Evolutionary conservation across 2,797 vertebrate species (phyloP).

Genomic region (Sebastes umbrosus): DNA sequence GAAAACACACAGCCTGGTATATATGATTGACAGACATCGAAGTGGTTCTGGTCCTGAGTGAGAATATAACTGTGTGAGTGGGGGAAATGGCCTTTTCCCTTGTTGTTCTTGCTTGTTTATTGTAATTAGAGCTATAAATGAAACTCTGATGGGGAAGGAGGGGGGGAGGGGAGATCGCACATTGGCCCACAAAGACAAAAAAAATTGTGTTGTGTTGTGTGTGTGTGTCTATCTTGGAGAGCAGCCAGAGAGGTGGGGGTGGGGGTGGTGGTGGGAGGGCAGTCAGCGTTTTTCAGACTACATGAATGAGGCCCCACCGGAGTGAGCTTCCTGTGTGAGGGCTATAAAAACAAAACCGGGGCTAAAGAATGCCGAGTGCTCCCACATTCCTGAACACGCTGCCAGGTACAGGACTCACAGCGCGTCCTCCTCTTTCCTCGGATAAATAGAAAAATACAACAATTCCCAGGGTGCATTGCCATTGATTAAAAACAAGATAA

Average conservation of each 20-base stretch:
- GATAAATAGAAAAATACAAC: conserved; percentile 29
- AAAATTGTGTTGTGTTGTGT: conserved; percentile 52
- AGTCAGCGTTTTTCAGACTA: conserved; percentile 82
- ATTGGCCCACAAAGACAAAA: conserved; percentile 48
- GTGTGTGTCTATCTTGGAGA: conserved; percentile 65
- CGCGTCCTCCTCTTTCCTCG: conserved; percentile 17
- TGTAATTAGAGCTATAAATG: conserved; percentile 72
- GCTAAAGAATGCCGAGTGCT: conserved; percentile 66
- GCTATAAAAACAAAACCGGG: conserved; percentile 80
- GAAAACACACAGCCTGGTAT: neutral
- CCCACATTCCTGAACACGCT: conserved; percentile 75
- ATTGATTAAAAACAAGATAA: neutral
- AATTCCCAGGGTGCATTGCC: conserved; percentile 7
- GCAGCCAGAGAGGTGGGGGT: conserved; percentile 73
- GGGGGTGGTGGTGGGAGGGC: conserved; percentile 73
- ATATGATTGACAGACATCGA: neutral
- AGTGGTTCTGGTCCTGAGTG: neutral
- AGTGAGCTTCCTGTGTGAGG: conserved; percentile 81
- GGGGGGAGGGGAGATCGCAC: conserved; percentile 56
- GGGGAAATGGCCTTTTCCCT: conserved; percentile 25
- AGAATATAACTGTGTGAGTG: neutral
- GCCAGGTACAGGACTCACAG: conserved; percentile 68
- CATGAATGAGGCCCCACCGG: conserved; percentile 81
- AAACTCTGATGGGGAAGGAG: conserved; percentile 45
- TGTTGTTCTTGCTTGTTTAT: conserved; percentile 63